These are phyloP conservation scores for Halyomorpha halys DNA, from an alignment of 1,140 invertebrate species.

Conservation along the genomic window DNA sequence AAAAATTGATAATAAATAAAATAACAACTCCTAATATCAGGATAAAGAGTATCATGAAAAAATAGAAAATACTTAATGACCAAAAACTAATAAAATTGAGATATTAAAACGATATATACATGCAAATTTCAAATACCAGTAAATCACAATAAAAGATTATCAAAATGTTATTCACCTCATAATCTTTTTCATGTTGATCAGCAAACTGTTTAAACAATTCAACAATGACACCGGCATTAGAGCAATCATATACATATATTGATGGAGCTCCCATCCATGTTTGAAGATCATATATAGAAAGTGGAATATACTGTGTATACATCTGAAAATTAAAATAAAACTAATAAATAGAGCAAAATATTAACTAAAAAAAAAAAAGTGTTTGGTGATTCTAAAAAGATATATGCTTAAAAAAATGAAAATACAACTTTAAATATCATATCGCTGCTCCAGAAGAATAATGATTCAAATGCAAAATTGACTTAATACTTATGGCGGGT, in stretches of 20 bases:
- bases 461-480: too few relatives aligned
- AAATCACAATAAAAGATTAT: not conserved
- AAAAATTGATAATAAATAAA: too few relatives aligned
- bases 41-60: too few relatives aligned
- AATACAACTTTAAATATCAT: too few relatives aligned
- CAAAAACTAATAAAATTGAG: too few relatives aligned
- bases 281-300: slow-evolving; percentile 96
- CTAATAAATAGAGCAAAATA: not conserved
- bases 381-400: not conserved
- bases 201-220: slow-evolving; percentile 88
- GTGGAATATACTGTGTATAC: slow-evolving; percentile 97
- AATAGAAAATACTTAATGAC: too few relatives aligned
- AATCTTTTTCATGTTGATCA: slow-evolving; percentile 80
- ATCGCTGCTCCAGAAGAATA: too few relatives aligned
- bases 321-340: slow-evolving; percentile 46
- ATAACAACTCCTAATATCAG: too few relatives aligned
- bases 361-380: too few relatives aligned
- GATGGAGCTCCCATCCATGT: slow-evolving; percentile 98
- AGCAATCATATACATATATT: slow-evolving; percentile 99
- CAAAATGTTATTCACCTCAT: slow-evolving; percentile 46
- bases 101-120: too few relatives aligned
- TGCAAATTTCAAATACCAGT: not conserved
- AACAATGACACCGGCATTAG: slow-evolving; percentile 93
- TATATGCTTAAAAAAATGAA: slow-evolving; percentile 5
- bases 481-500: too few relatives aligned